phyloP scores from a whole-genome alignment of 2,888 invertebrate genomes.

The Ophonus ardosiacus region DNA sequence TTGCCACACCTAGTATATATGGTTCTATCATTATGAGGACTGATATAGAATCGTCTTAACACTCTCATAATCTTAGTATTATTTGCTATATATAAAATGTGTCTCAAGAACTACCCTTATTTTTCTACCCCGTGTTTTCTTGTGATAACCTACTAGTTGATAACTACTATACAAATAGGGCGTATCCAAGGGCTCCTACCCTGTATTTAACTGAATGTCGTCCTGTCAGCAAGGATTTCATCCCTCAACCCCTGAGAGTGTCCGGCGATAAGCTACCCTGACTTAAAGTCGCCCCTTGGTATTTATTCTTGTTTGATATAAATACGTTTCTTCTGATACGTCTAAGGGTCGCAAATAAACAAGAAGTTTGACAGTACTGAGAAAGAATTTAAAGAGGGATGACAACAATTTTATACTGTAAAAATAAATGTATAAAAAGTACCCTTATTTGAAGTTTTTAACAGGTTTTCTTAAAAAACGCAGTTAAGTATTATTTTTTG shows the following conservation, averaged over 20 bases:
- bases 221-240: conserved; percentile 27
- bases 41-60: too few species aligned
- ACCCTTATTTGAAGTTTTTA: too few species aligned
- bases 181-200: not conserved
- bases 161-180: not conserved
- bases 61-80: too few species aligned
- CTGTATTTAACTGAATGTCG: not conserved
- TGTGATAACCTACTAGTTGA: not conserved
- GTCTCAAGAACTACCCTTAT: not conserved
- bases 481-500: too few species aligned
- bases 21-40: too few species aligned
- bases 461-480: too few species aligned
- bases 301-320: conserved; percentile 62
- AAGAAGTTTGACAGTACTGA: not conserved
- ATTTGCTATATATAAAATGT: not conserved
- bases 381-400: not conserved
- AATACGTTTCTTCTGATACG: conserved; percentile 35
- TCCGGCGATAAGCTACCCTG: conserved; percentile 32
- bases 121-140: not conserved
- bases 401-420: too few species aligned
- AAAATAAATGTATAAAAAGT: too few species aligned
- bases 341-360: not conserved
- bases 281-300: conserved; percentile 18
- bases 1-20: too few species aligned
- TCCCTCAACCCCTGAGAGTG: conserved; percentile 22